phyloP scores from a whole-genome alignment of 2,888 invertebrate genomes.

The Yponomeuta cagnagella region DNA sequence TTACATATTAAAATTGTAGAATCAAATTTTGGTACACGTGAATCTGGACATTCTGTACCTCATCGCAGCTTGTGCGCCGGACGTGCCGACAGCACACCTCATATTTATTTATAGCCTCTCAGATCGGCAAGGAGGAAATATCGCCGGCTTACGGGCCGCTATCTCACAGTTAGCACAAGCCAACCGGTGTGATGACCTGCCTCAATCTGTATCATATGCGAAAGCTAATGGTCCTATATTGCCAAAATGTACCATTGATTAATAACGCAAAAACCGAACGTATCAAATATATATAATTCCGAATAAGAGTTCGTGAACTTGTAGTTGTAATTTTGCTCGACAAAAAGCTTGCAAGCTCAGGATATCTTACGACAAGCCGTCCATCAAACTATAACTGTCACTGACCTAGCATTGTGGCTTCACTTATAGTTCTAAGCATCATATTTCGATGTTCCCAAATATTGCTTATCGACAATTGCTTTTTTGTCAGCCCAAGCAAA shows the following conservation, averaged over 20 bases:
- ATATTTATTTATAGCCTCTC: slow-evolving; percentile 1
- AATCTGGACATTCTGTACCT: not conserved
- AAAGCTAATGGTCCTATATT: not conserved
- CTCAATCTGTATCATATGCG: not conserved
- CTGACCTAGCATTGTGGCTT: no score
- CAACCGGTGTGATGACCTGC: not conserved
- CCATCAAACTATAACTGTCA: no score
- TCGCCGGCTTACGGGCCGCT: not conserved
- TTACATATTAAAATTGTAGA: no score
- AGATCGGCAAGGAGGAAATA: not conserved
- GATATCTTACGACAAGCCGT: no score
- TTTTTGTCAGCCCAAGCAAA: not conserved
- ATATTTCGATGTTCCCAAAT: not conserved
- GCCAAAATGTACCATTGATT: not conserved
- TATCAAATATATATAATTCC: no score
- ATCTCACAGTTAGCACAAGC: not conserved
- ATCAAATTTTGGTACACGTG: not conserved
- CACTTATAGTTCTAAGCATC: not conserved
- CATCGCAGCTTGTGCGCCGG: not conserved
- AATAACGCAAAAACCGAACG: not conserved
- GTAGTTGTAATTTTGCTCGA: no score
- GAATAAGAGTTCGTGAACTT: no score
- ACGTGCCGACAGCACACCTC: not conserved
- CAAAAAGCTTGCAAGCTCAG: no score
- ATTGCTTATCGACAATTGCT: not conserved